A percentile compares a stretch with the other conserved stretches of the same genome.
Evolutionary conservation across 2,797 vertebrate species (phyloP).

Genomic region (Sebastes alutus): DNA sequence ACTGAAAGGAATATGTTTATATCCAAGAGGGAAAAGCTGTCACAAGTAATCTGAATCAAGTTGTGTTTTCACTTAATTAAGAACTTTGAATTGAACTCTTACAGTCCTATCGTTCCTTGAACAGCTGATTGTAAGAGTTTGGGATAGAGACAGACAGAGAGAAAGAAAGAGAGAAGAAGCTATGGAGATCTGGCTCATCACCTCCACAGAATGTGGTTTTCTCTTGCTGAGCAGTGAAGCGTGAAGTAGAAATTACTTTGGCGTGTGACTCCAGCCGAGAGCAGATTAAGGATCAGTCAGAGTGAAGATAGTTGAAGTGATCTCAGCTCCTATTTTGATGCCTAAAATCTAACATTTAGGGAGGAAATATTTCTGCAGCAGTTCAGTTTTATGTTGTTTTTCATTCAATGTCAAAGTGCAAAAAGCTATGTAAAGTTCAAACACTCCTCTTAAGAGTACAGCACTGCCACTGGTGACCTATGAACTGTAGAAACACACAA

Average conservation of each 20-base stretch:
- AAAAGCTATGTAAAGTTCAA: conserved; percentile 51
- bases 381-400: conserved; percentile 5
- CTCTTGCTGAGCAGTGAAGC: conserved; percentile 42
- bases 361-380: neutral
- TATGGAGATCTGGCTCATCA: conserved; percentile 44
- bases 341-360: conserved; percentile 10
- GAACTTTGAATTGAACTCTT: neutral
- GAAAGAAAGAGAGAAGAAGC: neutral
- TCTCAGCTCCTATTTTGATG: conserved; percentile 8
- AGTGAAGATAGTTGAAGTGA: conserved; percentile 10
- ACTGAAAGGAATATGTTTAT: conserved; percentile 37
- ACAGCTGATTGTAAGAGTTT: conserved; percentile 11
- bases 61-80: neutral
- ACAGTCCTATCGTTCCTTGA: neutral
- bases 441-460: neutral
- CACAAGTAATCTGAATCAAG: conserved; percentile 3
- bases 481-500: conserved; percentile 30
- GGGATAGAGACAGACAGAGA: neutral
- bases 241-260: conserved; percentile 49
- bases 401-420: neutral
- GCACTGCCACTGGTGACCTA: conserved; percentile 36
- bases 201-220: conserved; percentile 55
- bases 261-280: conserved; percentile 47
- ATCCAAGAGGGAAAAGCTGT: conserved; percentile 10
- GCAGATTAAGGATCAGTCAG: conserved; percentile 40